Base-by-base conservation (phyloP, 2,113 vertebrate species). In the Laticauda colubrina region DNA sequence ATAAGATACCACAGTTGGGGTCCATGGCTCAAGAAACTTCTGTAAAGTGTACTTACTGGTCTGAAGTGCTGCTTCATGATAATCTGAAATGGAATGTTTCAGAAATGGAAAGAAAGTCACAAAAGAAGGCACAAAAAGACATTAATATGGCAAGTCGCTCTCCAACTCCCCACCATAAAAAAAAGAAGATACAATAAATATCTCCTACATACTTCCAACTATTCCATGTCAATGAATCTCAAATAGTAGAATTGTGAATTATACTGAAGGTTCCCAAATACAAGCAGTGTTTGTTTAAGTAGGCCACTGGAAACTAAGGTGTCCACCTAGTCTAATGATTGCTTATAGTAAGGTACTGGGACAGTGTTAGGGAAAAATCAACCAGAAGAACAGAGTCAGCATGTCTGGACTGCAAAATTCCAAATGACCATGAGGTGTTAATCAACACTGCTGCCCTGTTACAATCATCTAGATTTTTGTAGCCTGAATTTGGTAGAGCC, bases 41-140 rank as follows among this genome's bases (percentile, higher is more conserved):
- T 20, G 18, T 24, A 4, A 8, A 34, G 8, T 26, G 26, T 29
- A 90, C 89, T 90, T 69, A 90, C 89, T 69, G 29, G 89, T 69
- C 5, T 1, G 23, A 15, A 5, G 43, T 29, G 59, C 29, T 14
- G 7, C 6, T 69, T 90, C 45, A 20, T 90, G 97, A 89, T 97
- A 97, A 93, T 69, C 97, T 98, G 95, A 75, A 96, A 96, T 94
- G 75, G 20, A 96, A 95, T 89, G 29, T 48, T 0, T 24, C 88
- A 90, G 61, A 55, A 69, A 69, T 69, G 64, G 29, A 69, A 34
- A 69, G 29, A 34, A 29, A 69, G 64, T 34, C 29, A 69, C 64
- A 69, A 88, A 88, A 55, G 8, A 91, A 81, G 18, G 2, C 39
- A 10, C 18, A 21, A 45, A 7, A 54, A 56, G 6, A 51, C 57